Conservation (phyloP, 2,888 invertebrate species). For the Silvanus unidentatus region DNA sequence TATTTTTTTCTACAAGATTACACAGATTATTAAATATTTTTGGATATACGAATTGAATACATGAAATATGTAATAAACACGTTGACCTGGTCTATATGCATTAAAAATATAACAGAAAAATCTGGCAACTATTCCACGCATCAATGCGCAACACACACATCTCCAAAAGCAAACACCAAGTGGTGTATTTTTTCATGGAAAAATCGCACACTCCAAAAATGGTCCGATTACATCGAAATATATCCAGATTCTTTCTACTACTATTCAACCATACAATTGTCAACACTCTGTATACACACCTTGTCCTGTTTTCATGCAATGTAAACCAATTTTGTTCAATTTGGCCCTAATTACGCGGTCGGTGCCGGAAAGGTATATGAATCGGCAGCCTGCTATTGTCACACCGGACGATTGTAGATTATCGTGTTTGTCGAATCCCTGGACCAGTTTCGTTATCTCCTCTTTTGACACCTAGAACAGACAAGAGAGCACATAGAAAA, state of each 20-base stretch:
- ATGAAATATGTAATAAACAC: too few species aligned
- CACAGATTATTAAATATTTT: background rate
- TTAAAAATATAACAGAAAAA: background rate
- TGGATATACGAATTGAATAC: background rate
- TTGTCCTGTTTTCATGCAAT: constrained; percentile 95
- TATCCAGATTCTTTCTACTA: too few species aligned
- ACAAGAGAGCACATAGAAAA: constrained; percentile 7
- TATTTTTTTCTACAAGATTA: background rate
- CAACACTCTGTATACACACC: constrained; percentile 50
- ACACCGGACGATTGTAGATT: constrained; percentile 85
- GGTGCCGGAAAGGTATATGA: constrained; percentile 92
- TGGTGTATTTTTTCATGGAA: too few species aligned
- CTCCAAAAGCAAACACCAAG: too few species aligned
- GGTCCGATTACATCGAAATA: too few species aligned
- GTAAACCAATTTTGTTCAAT: constrained; percentile 87
- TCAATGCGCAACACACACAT: too few species aligned
- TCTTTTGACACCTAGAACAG: constrained; percentile 79
- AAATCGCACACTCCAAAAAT: too few species aligned
- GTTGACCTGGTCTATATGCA: background rate
- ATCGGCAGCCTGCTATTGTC: constrained; percentile 86
- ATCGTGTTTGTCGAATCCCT: constrained; percentile 86
- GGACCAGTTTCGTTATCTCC: constrained; percentile 82
- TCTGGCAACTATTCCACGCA: too few species aligned
- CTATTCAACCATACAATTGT: too few species aligned
- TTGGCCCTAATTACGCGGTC: constrained; percentile 91